phyloP scores from a whole-genome alignment of 2,888 invertebrate species.

The Corbicula japonica region DNA sequence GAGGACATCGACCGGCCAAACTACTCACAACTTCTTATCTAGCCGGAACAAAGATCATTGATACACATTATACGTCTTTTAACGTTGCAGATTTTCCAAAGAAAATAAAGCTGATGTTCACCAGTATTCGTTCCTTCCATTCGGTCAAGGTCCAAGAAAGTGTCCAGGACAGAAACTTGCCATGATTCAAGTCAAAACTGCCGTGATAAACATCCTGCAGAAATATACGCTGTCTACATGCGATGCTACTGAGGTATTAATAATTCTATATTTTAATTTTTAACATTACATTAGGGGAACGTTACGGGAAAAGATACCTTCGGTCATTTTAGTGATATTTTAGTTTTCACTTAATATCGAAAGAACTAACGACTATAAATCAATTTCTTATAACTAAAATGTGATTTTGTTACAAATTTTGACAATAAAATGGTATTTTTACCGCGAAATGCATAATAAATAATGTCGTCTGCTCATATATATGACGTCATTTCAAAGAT shows the following conservation, averaged over 20 bases:
- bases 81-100: conserved; percentile 64
- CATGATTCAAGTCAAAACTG: conserved; percentile 65
- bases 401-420: background rate
- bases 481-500: no score
- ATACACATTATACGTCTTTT: background rate
- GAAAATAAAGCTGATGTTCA: conserved; percentile 55
- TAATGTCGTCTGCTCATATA: no score
- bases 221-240: conserved; percentile 59
- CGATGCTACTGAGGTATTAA: conserved; percentile 66
- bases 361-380: background rate
- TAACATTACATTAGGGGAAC: background rate
- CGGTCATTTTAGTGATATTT: background rate
- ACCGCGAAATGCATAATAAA: no score
- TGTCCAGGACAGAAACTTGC: conserved; percentile 75
- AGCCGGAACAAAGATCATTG: background rate
- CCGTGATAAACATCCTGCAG: conserved; percentile 66
- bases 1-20: background rate
- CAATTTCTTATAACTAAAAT: background rate
- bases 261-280: background rate
- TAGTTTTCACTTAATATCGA: background rate
- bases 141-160: conserved; percentile 76
- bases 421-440: no score
- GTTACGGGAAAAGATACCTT: background rate
- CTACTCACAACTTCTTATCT: background rate
- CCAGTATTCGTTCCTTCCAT: conserved; percentile 70